Percentiles rank a stretch among this genome's conserved stretches.
These are phyloP conservation scores for Sciaenops ocellatus DNA, from an alignment of 2,797 vertebrate species.

Conservation along the genomic window DNA sequence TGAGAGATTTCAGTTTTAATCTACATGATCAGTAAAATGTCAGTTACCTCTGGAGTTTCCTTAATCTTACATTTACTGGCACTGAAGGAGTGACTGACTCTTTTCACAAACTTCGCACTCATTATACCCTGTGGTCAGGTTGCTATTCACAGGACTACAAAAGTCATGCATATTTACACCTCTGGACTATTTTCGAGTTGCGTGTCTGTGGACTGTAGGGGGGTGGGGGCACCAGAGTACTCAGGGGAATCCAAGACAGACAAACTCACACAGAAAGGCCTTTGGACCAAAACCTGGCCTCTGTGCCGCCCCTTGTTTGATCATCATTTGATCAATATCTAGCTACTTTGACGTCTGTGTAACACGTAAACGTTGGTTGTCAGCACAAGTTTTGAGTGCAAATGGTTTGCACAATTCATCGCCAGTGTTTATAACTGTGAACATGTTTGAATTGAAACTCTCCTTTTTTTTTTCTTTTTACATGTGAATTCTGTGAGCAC, in stretches of 20 bases:
- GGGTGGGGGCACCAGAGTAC: conserved; percentile 10
- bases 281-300: not conserved
- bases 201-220: conserved; percentile 10
- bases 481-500: conserved; percentile 19
- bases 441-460: not conserved
- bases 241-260: conserved; percentile 20
- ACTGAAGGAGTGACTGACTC: not conserved
- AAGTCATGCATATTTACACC: not conserved
- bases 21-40: not conserved
- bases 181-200: conserved; percentile 5
- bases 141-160: not conserved
- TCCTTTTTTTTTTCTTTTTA: conserved; percentile 6
- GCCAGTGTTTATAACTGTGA: not conserved
- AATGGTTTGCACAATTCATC: not conserved
- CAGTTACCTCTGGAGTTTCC: not conserved
- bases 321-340: not conserved
- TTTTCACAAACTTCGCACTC: not conserved
- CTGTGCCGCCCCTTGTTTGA: not conserved
- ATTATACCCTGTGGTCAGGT: not conserved
- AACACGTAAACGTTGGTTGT: not conserved
- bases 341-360: not conserved
- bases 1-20: not conserved
- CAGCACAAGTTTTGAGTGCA: not conserved
- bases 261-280: not conserved
- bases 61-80: conserved; percentile 3